Evolutionary conservation across 2,888 invertebrate genomes (phyloP).

Genomic region (Ditylenchus weischeri): DNA sequence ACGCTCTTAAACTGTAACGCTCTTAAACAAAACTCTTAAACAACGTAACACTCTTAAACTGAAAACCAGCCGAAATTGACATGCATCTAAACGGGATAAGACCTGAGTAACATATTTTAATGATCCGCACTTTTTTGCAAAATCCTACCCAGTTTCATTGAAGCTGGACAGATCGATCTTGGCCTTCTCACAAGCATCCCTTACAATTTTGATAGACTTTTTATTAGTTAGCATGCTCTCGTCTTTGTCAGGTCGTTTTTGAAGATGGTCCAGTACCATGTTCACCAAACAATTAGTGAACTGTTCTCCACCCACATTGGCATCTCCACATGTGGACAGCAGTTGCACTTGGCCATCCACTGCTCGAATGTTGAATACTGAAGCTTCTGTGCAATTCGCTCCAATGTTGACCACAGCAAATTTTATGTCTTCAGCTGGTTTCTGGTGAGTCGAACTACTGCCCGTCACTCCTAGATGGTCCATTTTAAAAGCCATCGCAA

Average conservation of each 20-base stretch:
- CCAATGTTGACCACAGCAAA: slow-evolving; percentile 4
- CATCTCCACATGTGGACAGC: slow-evolving; percentile 3
- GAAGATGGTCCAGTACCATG: not conserved
- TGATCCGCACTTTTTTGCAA: not conserved
- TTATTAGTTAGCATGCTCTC: slow-evolving; percentile 16
- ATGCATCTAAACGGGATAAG: too few species aligned
- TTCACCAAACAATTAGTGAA: not conserved
- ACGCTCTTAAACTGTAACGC: too few species aligned
- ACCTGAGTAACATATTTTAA: too few species aligned
- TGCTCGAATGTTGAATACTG: not conserved
- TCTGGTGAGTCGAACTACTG: too few species aligned
- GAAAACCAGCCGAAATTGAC: too few species aligned
- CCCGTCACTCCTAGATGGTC: not conserved
- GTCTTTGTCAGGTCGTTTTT: slow-evolving; percentile 19
- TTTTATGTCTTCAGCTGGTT: not conserved
- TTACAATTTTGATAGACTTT: not conserved
- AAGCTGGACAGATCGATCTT: slow-evolving; percentile 5
- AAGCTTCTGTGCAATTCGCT: not conserved
- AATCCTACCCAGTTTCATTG: slow-evolving; percentile 2
- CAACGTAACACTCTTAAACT: too few species aligned
- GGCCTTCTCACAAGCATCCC: not conserved
- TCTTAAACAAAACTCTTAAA: too few species aligned
- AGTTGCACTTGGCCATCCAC: not conserved
- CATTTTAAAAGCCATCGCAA: slow-evolving; percentile 1
- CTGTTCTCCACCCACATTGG: not conserved